These are phyloP conservation scores for Dipus sagitta DNA, from an alignment of 2,797 vertebrate species.

Conservation along the genomic window DNA sequence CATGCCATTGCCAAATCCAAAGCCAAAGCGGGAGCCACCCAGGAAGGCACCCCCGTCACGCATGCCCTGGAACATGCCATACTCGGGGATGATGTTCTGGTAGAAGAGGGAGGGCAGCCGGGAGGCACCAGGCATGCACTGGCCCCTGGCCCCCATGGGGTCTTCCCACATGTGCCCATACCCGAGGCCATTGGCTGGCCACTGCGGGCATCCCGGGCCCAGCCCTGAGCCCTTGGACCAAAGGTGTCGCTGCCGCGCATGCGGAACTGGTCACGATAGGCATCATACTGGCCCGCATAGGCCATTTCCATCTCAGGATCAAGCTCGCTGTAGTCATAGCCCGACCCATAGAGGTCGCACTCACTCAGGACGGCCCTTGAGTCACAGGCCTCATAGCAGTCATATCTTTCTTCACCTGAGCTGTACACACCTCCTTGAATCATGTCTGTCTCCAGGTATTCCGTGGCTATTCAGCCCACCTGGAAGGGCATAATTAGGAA, in stretches of 20 bases:
- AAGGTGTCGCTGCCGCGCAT: conserved; percentile 91
- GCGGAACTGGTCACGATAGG: conserved; percentile 90
- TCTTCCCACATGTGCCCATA: conserved; percentile 91
- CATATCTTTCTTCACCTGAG: too few species aligned
- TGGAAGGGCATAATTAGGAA: too few species aligned
- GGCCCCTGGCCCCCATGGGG: conserved; percentile 91
- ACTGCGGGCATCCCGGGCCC: conserved; percentile 85
- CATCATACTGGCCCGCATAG: conserved; percentile 87
- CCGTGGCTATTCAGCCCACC: too few species aligned
- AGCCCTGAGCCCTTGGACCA: conserved; percentile 89
- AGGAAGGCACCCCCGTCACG: conserved; percentile 90
- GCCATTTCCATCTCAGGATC: conserved; percentile 90
- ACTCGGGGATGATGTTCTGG: conserved; percentile 95
- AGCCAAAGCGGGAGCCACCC: conserved; percentile 92
- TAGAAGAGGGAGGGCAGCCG: conserved; percentile 96
- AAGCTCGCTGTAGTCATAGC: conserved; percentile 93
- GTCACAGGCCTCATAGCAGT: conserved; percentile 96
- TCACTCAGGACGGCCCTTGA: conserved; percentile 91
- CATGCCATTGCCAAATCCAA: conserved; percentile 89
- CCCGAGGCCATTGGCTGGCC: conserved; percentile 79
- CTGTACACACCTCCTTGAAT: too few species aligned
- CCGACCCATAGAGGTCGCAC: conserved; percentile 94
- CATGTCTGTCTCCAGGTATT: too few species aligned
- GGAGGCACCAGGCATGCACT: conserved; percentile 83
- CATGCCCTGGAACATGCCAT: conserved; percentile 92